These are phyloP conservation scores for Tinea semifulvella DNA, from an alignment of 2,888 invertebrate genomes.

Conservation along the genomic window DNA sequence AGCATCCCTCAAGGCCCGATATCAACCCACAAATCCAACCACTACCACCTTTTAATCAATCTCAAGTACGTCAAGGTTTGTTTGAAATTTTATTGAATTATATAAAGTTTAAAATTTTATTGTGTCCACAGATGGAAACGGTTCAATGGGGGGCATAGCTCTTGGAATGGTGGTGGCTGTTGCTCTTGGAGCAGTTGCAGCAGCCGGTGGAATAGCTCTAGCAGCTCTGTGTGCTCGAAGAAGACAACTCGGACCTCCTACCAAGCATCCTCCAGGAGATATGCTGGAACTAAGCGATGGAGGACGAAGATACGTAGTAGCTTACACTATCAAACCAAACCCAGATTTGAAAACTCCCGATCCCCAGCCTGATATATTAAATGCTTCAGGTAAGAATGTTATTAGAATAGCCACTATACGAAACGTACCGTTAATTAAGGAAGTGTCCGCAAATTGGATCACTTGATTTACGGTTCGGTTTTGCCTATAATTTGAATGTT, in stretches of 20 bases:
- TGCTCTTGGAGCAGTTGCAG: constrained; percentile 40
- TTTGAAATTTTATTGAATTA: no score
- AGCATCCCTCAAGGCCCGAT: no score
- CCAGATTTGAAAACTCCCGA: constrained; percentile 65
- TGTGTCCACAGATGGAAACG: constrained; percentile 67
- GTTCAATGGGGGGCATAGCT: constrained; percentile 75
- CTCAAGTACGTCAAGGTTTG: no score
- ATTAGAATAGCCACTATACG: no score
- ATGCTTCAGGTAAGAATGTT: constrained; percentile 75
- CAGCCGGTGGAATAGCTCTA: constrained; percentile 40
- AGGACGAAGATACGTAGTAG: constrained; percentile 85
- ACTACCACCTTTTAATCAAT: no score
- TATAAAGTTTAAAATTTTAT: not conserved
- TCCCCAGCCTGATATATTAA: constrained; percentile 82
- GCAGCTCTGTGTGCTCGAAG: constrained; percentile 43
- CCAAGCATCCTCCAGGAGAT: constrained; percentile 52
- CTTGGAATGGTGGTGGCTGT: constrained; percentile 69
- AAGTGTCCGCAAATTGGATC: no score
- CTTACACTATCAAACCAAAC: constrained; percentile 82
- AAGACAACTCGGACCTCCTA: constrained; percentile 40
- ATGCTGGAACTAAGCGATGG: constrained; percentile 78
- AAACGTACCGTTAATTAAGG: no score
- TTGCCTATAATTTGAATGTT: no score
- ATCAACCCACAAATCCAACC: no score
- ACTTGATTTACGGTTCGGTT: no score